Evolutionary conservation across 2,797 vertebrate genomes (phyloP).

Genomic region (Spheniscus humboldti): DNA sequence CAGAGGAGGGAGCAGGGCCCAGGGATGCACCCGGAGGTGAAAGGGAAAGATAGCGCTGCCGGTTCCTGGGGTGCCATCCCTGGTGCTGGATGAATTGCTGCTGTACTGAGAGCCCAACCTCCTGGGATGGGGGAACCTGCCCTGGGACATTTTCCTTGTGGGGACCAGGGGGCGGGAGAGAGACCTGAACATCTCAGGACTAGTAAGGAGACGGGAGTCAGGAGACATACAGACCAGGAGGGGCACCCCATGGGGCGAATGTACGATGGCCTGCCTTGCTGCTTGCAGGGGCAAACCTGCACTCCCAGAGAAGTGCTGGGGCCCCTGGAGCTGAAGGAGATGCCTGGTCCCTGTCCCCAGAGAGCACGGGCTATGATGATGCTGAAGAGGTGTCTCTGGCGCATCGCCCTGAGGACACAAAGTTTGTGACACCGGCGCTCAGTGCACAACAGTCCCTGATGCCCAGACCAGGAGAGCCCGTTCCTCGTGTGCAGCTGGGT

Average conservation of each 20-base stretch:
- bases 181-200: background rate
- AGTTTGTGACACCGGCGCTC: background rate
- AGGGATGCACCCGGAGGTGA: no score
- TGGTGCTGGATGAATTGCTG: no score
- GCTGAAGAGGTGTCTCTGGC: background rate
- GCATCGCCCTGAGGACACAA: background rate
- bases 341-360: background rate
- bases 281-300: background rate
- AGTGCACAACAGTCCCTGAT: background rate
- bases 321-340: background rate
- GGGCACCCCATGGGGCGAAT: background rate
- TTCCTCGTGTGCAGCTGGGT: background rate
- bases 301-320: background rate
- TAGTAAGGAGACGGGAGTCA: background rate
- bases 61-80: no score
- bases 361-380: background rate
- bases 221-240: background rate
- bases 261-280: background rate
- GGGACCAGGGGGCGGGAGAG: background rate
- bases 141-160: background rate
- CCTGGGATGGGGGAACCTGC: background rate
- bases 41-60: no score
- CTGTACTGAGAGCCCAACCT: no score
- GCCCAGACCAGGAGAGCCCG: background rate
- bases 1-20: no score